Conservation (phyloP, 92 coral and sea anemone species). For the Epizoanthus fatuus region DNA sequence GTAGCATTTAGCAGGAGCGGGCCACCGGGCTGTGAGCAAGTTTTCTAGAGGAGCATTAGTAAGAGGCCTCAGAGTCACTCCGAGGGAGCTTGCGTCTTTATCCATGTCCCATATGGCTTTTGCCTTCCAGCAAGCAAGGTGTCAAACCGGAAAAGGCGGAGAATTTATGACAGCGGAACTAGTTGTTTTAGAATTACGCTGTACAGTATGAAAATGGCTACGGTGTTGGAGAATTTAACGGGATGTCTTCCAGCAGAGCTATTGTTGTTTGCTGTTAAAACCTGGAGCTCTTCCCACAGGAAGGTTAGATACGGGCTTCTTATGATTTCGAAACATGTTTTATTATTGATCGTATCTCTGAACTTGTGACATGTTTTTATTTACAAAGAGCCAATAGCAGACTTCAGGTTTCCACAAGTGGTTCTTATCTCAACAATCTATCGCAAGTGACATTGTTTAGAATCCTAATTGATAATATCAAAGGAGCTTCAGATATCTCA, state of each 20-base stretch:
- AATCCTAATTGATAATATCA: slow-evolving; percentile 40
- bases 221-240: too few species aligned
- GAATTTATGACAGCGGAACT: slow-evolving; percentile 61
- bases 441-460: slow-evolving; percentile 49
- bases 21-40: slow-evolving; percentile 57
- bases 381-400: slow-evolving; percentile 42
- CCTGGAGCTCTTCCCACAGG: not conserved
- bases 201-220: not conserved
- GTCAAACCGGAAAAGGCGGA: slow-evolving; percentile 91
- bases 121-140: slow-evolving; percentile 77
- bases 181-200: slow-evolving; percentile 20
- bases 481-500: slow-evolving; percentile 45
- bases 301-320: not conserved
- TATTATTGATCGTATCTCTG: slow-evolving; percentile 13
- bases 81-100: not conserved
- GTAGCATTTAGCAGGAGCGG: slow-evolving; percentile 80
- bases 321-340: slow-evolving; percentile 25
- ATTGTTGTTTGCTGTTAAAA: not conserved
- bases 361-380: slow-evolving; percentile 37
- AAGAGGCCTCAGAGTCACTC: not conserved
- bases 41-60: not conserved
- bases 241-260: too few species aligned
- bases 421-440: slow-evolving; percentile 64
- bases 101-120: slow-evolving; percentile 58
- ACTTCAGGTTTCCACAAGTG: slow-evolving; percentile 34